Evolutionary conservation across 1,140 invertebrate genomes (phyloP), one percentile per base, ranked within the genome.

Genomic region (Drosophila jambulina): DNA sequence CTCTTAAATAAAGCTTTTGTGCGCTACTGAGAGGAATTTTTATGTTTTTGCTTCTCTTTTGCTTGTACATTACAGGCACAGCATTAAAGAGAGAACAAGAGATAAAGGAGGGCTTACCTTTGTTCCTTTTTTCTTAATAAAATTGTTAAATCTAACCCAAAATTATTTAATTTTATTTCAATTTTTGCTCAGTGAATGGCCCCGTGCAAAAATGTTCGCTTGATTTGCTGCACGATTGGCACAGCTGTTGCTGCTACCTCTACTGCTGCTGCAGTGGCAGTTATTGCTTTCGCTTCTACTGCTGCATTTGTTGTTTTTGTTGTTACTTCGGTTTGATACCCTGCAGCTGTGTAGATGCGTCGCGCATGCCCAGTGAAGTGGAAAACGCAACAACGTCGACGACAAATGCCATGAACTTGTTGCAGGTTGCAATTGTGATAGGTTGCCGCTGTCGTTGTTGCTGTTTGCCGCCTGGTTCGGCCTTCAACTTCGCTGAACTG

Each of bases 381-480:
- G 72, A 87, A 87, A 87, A 62, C 57, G 68, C 63, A 56, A 62
- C 59, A 68, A 12, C 43, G 60, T 25, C 34, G 21, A 54, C 36
- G 34, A 75, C 79, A 82, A 80, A 77, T 75, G 77, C 80, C 85
- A 72, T 88, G 84, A 88, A 88, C 84, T 88, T 88, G 84, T 56
- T 75, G 74, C 84, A 78, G 68, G 80, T 51, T 68, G 74, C 84
- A 83, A 69, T 67, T 67, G 64, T 58, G 72, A 78, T 85, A 71
- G 75, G 79, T 78, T 59, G 68, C 61, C 53, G 32, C 17, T 63
- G 61, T 17, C 9, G 42, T 13, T 43, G 25, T 48, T 40, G 34
- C 32, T 23, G 32, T 64, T 32, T 79, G 70, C 72, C 62, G 36
- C 9, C 40, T 58, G 36, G 36, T 27, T 45, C 38, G 67, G 62